Percentiles rank a stretch among this genome's conserved stretches.
These are phyloP conservation scores for Drosophila nikananu DNA, from an alignment of 1,140 invertebrate genomes.

Conservation along the genomic window DNA sequence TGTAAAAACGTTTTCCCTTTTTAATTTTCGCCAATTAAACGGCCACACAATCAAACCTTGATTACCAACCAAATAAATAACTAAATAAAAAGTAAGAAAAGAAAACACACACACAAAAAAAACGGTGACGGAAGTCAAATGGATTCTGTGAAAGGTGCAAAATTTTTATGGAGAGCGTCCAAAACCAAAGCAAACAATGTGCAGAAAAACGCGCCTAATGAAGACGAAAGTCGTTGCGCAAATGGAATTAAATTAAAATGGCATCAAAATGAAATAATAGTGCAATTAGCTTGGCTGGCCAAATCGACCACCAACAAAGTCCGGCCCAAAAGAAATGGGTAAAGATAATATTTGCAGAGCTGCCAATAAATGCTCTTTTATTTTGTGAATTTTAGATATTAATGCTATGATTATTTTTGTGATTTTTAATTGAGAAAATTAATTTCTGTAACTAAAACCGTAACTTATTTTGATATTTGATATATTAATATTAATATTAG, in stretches of 20 bases:
- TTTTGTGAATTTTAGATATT: not conserved
- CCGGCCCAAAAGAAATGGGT: constrained; percentile 9
- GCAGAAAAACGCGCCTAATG: constrained; percentile 51
- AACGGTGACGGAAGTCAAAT: constrained; percentile 63
- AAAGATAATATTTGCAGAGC: constrained; percentile 1
- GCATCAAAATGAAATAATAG: constrained; percentile 78
- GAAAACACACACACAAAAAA: constrained; percentile 41
- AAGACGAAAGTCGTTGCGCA: constrained; percentile 83
- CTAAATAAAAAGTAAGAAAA: constrained; percentile 43
- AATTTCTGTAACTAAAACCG: not conserved
- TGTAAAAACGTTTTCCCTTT: constrained; percentile 73
- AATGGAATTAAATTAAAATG: constrained; percentile 76
- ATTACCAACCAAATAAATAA: constrained; percentile 40
- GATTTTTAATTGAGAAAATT: no score
- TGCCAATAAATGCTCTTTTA: constrained; percentile 4
- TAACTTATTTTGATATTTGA: not conserved
- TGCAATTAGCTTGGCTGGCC: constrained; percentile 69
- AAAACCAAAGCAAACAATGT: constrained; percentile 60
- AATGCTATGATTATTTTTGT: not conserved
- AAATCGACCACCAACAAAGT: constrained; percentile 39
- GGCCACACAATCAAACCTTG: constrained; percentile 50
- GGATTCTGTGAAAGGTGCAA: constrained; percentile 80
- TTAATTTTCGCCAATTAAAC: constrained; percentile 82
- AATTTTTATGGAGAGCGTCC: constrained; percentile 53
- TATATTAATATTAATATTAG: not conserved